These are phyloP conservation scores for Arenaria interpres DNA, from an alignment of 2,113 vertebrate genomes.

Conservation along the genomic window DNA sequence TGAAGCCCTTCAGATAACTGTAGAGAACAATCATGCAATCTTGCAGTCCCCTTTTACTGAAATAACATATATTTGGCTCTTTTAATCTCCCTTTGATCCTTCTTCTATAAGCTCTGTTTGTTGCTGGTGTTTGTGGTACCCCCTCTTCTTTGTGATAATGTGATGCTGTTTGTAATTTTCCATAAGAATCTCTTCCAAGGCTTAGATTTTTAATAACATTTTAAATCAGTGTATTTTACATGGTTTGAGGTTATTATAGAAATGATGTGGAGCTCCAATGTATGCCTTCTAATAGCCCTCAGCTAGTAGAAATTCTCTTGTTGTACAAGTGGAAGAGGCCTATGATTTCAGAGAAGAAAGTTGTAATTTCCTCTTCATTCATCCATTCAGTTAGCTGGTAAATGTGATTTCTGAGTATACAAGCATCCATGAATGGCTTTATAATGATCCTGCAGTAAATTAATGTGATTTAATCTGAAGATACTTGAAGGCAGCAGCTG, in stretches of 20 bases:
- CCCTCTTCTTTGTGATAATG: background rate
- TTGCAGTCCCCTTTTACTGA: background rate
- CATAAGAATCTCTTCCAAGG: background rate
- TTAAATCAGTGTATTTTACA: background rate
- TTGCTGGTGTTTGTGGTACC: background rate
- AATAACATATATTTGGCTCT: background rate
- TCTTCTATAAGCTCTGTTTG: background rate
- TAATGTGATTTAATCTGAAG: conserved; percentile 67
- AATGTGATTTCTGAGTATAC: conserved; percentile 65
- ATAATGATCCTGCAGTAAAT: conserved; percentile 64
- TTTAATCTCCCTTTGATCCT: background rate
- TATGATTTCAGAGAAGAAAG: conserved; percentile 67
- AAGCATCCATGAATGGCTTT: conserved; percentile 61
- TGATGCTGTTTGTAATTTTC: background rate
- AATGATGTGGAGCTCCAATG: background rate
- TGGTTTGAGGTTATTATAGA: background rate
- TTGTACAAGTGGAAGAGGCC: conserved; percentile 44
- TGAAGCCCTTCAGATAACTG: background rate
- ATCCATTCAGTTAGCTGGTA: conserved; percentile 53
- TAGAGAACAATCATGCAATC: background rate
- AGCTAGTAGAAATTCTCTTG: conserved; percentile 38
- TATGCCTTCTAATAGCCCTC: background rate
- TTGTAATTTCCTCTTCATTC: conserved; percentile 67
- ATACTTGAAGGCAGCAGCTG: conserved; percentile 61
- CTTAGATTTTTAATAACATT: background rate